Base-by-base conservation (phyloP, 1,140 invertebrate genomes). In the Meloidogyne floridensis region DNA sequence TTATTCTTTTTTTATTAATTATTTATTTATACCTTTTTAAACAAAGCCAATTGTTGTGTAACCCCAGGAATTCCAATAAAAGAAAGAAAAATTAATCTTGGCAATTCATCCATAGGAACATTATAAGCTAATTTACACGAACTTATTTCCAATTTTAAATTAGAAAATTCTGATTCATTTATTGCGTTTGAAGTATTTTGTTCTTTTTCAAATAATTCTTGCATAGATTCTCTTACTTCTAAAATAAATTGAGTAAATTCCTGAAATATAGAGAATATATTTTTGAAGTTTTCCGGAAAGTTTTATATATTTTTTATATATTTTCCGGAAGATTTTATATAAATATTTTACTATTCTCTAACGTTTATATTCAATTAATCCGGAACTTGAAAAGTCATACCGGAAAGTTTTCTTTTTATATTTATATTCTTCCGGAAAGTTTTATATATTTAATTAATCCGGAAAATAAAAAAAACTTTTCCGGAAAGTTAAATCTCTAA, bases 81-180 rank as follows among this genome's bases (percentile, higher is more conserved):
- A 15, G 81, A 54, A 13, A 79, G 11, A 72, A 82, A 82, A 8
- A 82, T 59, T 56, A 32, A 20, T 20, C 47, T 83, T 5, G 81
- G 42, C 20, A 81, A n/a, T 18, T 82, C 81, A 32, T 83, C 79
- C 18, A 51, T 65, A 15, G 80, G 54, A 20, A 81, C 71, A 77
- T 81, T 81, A 72, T 78, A 81, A 20, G 75, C 80, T 42, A 81
- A 71, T 71, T 81, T 81, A 15, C 80, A 82, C 43, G 81, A 80
- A 70, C 82, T 82, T 54, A 82, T 83, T 59, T 82, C 81, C 69
- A 82, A 59, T 47, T 82, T 82, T 51, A 82, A 42, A 70, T 82
- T 82, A 69, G 75, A 56, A 77, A 77, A 77, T 77, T 69, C 47
- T 32, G 56, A 77, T 43, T 77, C 81, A 32, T 9, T 81, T 54